Percentiles rank a stretch among this genome's conserved stretches.
phyloP scores from a whole-genome alignment of 2,797 vertebrate genomes.

The Sebastes paucispinis region DNA sequence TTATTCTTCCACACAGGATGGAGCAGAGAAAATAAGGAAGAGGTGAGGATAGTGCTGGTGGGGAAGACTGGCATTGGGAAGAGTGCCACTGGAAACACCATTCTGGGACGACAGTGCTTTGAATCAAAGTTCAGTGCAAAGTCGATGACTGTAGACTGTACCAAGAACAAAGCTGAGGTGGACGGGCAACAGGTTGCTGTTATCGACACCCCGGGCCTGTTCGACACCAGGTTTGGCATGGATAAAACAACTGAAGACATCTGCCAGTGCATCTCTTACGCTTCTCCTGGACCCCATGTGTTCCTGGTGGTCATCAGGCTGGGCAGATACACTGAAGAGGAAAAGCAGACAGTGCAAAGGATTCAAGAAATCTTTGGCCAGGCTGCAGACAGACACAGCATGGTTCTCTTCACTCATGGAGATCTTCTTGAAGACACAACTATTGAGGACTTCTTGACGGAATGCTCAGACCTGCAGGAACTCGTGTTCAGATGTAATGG shows the following conservation, averaged over 20 bases:
- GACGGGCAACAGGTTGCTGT: neutral
- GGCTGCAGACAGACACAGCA: too few relatives aligned
- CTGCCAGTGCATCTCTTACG: neutral
- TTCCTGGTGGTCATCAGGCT: too few relatives aligned
- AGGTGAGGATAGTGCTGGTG: slow-evolving; percentile 23
- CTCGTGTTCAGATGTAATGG: too few relatives aligned
- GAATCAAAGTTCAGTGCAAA: neutral
- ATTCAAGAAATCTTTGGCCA: too few relatives aligned
- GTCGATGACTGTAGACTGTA: neutral
- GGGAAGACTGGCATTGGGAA: slow-evolving; percentile 22
- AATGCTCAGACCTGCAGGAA: too few relatives aligned
- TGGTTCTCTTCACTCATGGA: too few relatives aligned
- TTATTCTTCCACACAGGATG: neutral
- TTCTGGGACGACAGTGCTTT: neutral
- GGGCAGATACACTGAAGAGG: too few relatives aligned
- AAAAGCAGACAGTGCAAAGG: too few relatives aligned
- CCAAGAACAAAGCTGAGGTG: fast-evolving
- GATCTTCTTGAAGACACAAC: too few relatives aligned
- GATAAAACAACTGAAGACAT: neutral
- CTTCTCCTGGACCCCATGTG: too few relatives aligned
- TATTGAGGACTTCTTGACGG: too few relatives aligned
- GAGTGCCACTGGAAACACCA: slow-evolving; percentile 13
- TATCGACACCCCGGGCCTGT: slow-evolving; percentile 23
- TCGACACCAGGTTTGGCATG: neutral
- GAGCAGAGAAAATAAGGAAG: neutral